Evolutionary conservation across 2,113 vertebrate genomes (phyloP), one percentile per base, ranked within the genome.

Genomic region (Mixornis gularis): DNA sequence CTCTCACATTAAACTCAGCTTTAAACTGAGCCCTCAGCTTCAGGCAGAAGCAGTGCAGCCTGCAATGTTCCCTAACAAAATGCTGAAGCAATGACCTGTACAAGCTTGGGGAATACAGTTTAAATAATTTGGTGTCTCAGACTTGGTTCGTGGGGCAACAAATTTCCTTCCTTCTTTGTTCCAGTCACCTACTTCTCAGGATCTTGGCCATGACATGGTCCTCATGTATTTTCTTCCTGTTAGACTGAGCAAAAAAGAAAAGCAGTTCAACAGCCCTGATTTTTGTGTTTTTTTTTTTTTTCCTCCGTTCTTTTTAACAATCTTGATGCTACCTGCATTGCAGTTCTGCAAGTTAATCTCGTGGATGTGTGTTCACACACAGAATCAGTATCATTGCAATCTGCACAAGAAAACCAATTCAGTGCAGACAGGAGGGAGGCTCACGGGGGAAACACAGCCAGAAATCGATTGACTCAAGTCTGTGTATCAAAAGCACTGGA

Each of bases 11-110:
- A 70, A 81, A 60, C 8, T 13, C 26, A 46, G 10, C 13, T 48
- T 46, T 56, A 69, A 59, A 29, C 36, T 14, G 44, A 49, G 72
- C 22, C 38, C 40, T 29, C 51, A 29, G 38, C 46, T 38, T 66
- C 49, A 72, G 29, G 38, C 25, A 71, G 62, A 52, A 62, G 64
- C 55, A 27, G 6, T 4, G 44, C n/a, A 34, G 29, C n/a, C 27
- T 52, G 36, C 19, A 30, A 7, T 6, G 0, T 17, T 40, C 30
- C 60, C 55, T 18, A 17, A 32, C 13, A 15, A 5, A 8, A 34
- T 4, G 1, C 8, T 13, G 3, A 48, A 55, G 32, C 0, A 5
- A 24, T 25, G 30, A n/a, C 18, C 58, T 55, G 48, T 13, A 38
- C 3, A 2, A 58, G 34, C 25, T 68, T 9, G 3, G 63, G 40